Percentiles rank a stretch among this genome's conserved stretches.
Evolutionary conservation across 2,113 vertebrate species (phyloP).

Genomic region (Poeciliopsis occidentalis): DNA sequence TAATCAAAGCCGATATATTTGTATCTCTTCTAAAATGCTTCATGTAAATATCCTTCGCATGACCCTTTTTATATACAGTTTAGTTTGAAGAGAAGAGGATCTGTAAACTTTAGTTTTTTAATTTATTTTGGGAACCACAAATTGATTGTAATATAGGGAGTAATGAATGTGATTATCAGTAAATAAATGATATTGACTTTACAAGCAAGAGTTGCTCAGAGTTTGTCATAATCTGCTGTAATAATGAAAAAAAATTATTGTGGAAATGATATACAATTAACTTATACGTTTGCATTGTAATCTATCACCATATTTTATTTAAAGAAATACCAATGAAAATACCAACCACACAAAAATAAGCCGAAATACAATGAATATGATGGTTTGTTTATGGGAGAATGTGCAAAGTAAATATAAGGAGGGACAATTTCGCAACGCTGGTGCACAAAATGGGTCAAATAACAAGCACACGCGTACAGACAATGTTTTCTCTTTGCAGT

Average conservation of each 20-base stretch:
- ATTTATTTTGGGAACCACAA: no score
- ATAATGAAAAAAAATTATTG: not conserved
- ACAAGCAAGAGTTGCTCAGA: not conserved
- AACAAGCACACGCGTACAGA: not conserved
- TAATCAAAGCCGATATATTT: no score
- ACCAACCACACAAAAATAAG: not conserved
- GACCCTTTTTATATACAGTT: no score
- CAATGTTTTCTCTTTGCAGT: not conserved
- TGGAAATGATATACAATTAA: not conserved
- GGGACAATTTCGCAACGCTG: not conserved
- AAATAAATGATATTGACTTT: no score
- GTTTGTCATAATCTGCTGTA: not conserved
- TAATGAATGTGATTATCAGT: no score
- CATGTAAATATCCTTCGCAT: no score
- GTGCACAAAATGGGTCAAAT: not conserved
- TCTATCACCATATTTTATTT: not conserved
- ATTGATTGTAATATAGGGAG: no score
- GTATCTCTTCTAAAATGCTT: no score
- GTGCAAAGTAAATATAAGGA: no score
- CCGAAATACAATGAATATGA: not conserved
- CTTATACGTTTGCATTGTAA: not conserved
- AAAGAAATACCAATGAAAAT: not conserved
- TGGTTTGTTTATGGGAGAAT: no score
- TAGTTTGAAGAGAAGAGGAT: no score
- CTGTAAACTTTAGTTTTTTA: no score